These are phyloP conservation scores for Habrosyne pyritoides DNA, from an alignment of 2,888 invertebrate species.

Conservation along the genomic window DNA sequence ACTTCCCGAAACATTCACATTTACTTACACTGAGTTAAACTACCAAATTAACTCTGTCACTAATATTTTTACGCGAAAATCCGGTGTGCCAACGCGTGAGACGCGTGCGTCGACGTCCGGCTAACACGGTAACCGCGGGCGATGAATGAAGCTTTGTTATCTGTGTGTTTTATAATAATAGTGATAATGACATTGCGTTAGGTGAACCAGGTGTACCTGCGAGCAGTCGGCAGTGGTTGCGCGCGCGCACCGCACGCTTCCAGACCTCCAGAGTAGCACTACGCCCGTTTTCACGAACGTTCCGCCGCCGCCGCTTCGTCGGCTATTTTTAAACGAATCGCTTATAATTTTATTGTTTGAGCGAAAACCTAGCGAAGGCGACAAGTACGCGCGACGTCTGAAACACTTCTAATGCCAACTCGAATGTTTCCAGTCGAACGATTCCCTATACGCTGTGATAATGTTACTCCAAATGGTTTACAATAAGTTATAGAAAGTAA, in stretches of 20 bases:
- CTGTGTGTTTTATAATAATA: slow-evolving; percentile 64
- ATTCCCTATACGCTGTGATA: slow-evolving; percentile 21
- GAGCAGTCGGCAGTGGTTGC: slow-evolving; percentile 60
- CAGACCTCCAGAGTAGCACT: slow-evolving; percentile 69
- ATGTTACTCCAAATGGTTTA: background rate
- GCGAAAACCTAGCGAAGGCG: slow-evolving; percentile 72
- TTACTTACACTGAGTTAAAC: slow-evolving; percentile 23
- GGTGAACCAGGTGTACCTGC: slow-evolving; percentile 78
- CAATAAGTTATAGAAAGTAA: slow-evolving; percentile 20
- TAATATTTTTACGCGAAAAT: slow-evolving; percentile 19
- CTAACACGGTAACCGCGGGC: slow-evolving; percentile 29
- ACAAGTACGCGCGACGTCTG: slow-evolving; percentile 74
- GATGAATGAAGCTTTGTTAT: slow-evolving; percentile 67
- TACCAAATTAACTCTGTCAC: slow-evolving; percentile 33
- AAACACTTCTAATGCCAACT: slow-evolving; percentile 69
- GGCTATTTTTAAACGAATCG: slow-evolving; percentile 75
- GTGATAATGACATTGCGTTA: slow-evolving; percentile 79
- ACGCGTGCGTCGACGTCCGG: slow-evolving; percentile 9
- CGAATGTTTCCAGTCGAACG: slow-evolving; percentile 53
- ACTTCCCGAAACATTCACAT: slow-evolving; percentile 38
- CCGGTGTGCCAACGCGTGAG: slow-evolving; percentile 6
- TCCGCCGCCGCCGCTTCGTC: slow-evolving; percentile 51
- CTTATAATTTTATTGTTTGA: slow-evolving; percentile 83
- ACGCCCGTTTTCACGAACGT: slow-evolving; percentile 47
- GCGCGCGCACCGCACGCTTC: slow-evolving; percentile 74